Base-by-base conservation (phyloP, 1,140 invertebrate genomes). In the Carposina sasakii region DNA sequence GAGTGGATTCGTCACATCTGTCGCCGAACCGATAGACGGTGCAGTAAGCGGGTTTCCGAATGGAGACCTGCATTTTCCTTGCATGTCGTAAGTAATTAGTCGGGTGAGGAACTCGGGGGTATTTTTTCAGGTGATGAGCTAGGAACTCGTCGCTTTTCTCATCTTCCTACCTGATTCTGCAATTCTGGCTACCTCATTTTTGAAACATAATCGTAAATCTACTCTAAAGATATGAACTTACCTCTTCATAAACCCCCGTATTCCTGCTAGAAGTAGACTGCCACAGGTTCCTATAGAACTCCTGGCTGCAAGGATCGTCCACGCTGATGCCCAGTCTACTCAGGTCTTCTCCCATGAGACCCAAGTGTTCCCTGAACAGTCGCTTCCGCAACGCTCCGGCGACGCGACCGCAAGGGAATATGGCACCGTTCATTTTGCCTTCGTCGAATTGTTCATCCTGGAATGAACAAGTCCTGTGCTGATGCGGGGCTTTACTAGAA, bases 311-410 rank as follows among this genome's bases (percentile, higher is more conserved):
- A 0, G 93, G 93, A 82, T 97, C 95, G 22, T 87, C 88, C 1
- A 97, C 76, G 56, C 90, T 85, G 16, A 91, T 63, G 3, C 87
- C 72, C 1, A 81, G 55, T 48, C 78, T 37, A 50, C 75, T 40
- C 40, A 86, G 62, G 67, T 88, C 85, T 4, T 72, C 71, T 2
- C 87, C 88, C 30, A 91, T 66, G 12, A 90, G 67, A 10, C 87
- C 94, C 22, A 99, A 87, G 85, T 99, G 97, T 81, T 99, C 97
- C 53, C 91, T 89, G 76, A 99, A 98, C 16, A 99, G 76, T 31
- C 92, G 90, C 69, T 92, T 93, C 40, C 97, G 84, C 15, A 99
- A 85, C 2, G 90, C 90, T 0, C 94, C 93, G 0, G 94, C 95
- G 83, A 95, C 97, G 57, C 89, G 89, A 2, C 97, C 97, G 57